phyloP scores from a whole-genome alignment of 2,797 vertebrate genomes.

The Apogon talboti region DNA sequence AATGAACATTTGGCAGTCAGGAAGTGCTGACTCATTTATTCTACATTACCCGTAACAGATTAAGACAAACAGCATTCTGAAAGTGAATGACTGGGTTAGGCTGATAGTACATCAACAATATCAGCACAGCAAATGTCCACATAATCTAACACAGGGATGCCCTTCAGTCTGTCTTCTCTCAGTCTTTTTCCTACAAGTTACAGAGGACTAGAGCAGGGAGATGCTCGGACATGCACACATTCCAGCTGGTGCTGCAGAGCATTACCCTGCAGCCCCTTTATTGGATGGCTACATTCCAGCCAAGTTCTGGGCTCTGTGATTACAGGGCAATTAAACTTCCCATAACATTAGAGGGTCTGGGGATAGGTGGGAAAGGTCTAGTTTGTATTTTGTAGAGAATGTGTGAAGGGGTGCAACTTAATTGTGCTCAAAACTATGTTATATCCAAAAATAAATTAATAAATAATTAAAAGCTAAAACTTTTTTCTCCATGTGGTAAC shows the following conservation, averaged over 20 bases:
- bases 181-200: constrained; percentile 12
- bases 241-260: constrained; percentile 53
- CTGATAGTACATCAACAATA: background rate
- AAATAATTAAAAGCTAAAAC: background rate
- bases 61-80: constrained; percentile 24
- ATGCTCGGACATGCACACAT: constrained; percentile 64
- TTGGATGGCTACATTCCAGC: constrained; percentile 60
- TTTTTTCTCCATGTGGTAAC: constrained; percentile 15
- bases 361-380: constrained; percentile 30
- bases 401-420: background rate
- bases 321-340: constrained; percentile 64
- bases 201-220: constrained; percentile 14
- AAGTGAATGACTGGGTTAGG: constrained; percentile 1
- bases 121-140: constrained; percentile 4
- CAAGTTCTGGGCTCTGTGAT: constrained; percentile 53
- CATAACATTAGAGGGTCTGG: constrained; percentile 54
- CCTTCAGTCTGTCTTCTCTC: constrained; percentile 7
- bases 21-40: constrained; percentile 52
- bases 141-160: background rate
- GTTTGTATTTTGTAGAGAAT: constrained; percentile 23
- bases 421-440: constrained; percentile 4
- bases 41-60: constrained; percentile 26
- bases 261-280: constrained; percentile 54
- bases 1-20: constrained; percentile 34
- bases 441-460: background rate